Conservation (phyloP, 2,113 vertebrate genomes). For the Mesembrinibis cayennensis region DNA sequence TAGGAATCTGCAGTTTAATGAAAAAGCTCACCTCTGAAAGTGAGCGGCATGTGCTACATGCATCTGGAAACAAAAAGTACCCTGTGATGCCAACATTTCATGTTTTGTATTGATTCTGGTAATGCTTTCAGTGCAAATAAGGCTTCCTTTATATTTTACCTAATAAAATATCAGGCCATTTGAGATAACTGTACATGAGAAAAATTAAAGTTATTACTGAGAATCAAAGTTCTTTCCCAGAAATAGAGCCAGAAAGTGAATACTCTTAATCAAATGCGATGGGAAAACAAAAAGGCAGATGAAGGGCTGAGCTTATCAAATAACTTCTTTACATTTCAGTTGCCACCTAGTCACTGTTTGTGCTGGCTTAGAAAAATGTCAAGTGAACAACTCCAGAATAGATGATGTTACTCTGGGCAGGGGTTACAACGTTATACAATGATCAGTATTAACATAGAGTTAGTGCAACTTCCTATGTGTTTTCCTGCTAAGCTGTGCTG, state of each 20-base stretch:
- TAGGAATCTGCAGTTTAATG: neutral
- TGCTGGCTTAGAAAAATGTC: neutral
- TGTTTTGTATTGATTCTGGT: neutral
- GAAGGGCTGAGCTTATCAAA: neutral
- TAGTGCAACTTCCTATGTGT: neutral
- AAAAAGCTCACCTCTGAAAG: neutral
- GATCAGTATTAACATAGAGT: neutral
- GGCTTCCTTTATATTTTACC: neutral
- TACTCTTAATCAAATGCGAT: neutral
- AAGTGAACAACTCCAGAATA: neutral
- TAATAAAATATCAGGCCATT: neutral
- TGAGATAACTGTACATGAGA: neutral
- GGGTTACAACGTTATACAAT: neutral
- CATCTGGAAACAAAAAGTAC: neutral
- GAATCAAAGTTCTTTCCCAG: neutral
- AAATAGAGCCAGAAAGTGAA: neutral
- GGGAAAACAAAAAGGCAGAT: slow-evolving; percentile 8
- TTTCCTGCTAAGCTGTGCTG: neutral
- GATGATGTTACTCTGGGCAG: neutral
- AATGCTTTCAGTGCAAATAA: neutral
- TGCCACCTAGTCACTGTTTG: neutral
- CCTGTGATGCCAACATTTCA: neutral
- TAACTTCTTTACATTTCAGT: neutral
- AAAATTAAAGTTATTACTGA: neutral
- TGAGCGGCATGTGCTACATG: accelerated